These are phyloP conservation scores for Tauraco erythrolophus DNA, from an alignment of 2,113 vertebrate genomes.

Conservation along the genomic window DNA sequence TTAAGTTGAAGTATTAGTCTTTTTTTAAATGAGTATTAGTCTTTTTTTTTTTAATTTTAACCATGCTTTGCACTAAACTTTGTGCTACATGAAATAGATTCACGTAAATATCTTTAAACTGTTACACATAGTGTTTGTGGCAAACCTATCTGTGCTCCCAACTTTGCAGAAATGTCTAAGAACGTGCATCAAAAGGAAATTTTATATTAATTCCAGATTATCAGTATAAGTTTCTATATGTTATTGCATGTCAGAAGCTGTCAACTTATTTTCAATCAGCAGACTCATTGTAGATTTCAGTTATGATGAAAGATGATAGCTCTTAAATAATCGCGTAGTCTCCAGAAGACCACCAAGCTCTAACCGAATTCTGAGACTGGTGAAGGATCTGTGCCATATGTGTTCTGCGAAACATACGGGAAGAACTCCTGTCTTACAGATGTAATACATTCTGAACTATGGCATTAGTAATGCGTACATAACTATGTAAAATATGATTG, in stretches of 20 bases:
- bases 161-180: neutral
- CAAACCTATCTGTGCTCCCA: neutral
- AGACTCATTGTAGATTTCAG: neutral
- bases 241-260: neutral
- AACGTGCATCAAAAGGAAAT: neutral
- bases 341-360: neutral
- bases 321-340: neutral
- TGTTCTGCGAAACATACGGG: neutral
- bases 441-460: neutral
- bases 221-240: neutral
- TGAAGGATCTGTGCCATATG: neutral
- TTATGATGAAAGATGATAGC: neutral
- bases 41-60: no score
- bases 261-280: neutral
- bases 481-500: neutral
- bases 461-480: neutral
- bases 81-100: neutral
- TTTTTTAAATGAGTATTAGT: neutral
- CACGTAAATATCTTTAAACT: neutral
- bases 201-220: neutral
- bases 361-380: neutral
- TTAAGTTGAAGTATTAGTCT: neutral
- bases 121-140: neutral
- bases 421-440: neutral
- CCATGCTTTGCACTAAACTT: neutral